These are phyloP conservation scores for Sebastes vulpes DNA, from an alignment of 2,797 vertebrate species.

Conservation along the genomic window DNA sequence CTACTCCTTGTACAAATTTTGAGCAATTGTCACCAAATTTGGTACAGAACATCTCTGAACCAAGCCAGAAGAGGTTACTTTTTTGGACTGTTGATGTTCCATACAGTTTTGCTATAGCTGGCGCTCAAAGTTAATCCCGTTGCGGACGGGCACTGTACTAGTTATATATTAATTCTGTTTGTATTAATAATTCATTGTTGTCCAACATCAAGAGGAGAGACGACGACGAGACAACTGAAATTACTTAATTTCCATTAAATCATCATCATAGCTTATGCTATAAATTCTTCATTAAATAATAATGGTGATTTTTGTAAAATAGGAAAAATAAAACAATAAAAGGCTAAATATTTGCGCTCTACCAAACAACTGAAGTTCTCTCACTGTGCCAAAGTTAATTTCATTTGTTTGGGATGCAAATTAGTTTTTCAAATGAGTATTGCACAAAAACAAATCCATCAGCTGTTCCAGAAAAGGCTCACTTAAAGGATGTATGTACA, in stretches of 20 bases:
- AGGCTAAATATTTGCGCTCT: neutral
- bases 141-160: accelerated
- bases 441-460: neutral
- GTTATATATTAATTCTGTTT: neutral
- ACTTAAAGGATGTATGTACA: neutral
- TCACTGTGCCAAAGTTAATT: neutral
- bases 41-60: too few relatives aligned
- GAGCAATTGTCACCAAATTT: too few relatives aligned
- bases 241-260: neutral
- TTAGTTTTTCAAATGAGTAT: neutral
- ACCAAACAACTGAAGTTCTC: neutral
- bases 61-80: too few relatives aligned
- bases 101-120: too few relatives aligned
- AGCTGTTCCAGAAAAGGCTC: neutral
- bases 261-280: neutral
- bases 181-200: neutral
- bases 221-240: neutral
- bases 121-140: too few relatives aligned
- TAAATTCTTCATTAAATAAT: neutral
- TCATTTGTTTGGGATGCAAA: neutral
- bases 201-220: neutral
- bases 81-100: too few relatives aligned
- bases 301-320: neutral
- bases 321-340: neutral
- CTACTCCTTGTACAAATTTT: too few relatives aligned